Evolutionary conservation across 30 jellyfish, hydroid and myxozoan species (phyloP).

Genomic region (Chironex yamaguchii): DNA sequence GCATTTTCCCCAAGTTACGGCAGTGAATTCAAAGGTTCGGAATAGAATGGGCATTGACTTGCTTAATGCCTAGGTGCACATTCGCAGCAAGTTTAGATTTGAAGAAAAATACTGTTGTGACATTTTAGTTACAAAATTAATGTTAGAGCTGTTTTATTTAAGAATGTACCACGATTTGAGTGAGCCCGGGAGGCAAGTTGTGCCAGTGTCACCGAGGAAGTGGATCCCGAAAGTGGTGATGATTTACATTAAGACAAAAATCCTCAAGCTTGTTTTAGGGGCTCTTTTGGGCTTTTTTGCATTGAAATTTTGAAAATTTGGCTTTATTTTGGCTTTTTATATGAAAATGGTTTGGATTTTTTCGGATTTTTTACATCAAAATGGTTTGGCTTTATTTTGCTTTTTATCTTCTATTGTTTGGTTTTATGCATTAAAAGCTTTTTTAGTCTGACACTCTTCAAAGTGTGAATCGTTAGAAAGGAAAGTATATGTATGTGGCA

Average conservation of each 20-base stretch:
- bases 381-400: constrained; percentile 46
- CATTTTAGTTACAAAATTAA: constrained; percentile 38
- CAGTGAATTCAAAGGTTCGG: constrained; percentile 54
- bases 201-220: background rate
- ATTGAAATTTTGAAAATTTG: background rate
- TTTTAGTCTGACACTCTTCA: too few relatives aligned
- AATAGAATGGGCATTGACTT: constrained; percentile 68
- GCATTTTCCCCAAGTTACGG: constrained; percentile 55
- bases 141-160: constrained; percentile 26
- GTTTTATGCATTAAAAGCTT: constrained; percentile 32
- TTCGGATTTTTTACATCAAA: constrained; percentile 32
- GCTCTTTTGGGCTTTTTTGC: too few relatives aligned
- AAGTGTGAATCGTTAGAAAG: too few relatives aligned
- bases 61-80: constrained; percentile 49
- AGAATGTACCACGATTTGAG: constrained; percentile 10
- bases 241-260: background rate
- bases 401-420: constrained; percentile 26
- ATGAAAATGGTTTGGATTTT: too few relatives aligned
- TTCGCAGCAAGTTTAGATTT: constrained; percentile 27
- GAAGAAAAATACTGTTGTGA: constrained; percentile 68
- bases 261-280: background rate
- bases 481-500: too few relatives aligned
- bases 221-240: background rate
- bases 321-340: too few relatives aligned
- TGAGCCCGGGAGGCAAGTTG: background rate